Evolutionary conservation across 2,888 invertebrate genomes (phyloP).

Genomic region (Stenodema calcarata): DNA sequence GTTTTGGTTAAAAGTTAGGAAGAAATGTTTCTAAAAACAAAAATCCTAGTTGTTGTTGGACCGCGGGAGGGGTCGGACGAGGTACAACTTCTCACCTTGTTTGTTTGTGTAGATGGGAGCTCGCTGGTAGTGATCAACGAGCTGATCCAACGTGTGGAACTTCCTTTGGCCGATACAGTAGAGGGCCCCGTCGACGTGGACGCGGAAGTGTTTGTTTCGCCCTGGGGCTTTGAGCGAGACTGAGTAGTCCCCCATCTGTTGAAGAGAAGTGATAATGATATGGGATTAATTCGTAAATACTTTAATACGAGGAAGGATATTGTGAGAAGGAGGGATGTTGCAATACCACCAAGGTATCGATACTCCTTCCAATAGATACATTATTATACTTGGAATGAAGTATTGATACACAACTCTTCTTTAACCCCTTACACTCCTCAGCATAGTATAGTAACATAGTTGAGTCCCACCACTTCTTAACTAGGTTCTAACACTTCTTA

Average conservation of each 20-base stretch:
- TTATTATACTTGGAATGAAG: too few relatives aligned
- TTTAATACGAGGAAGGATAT: too few relatives aligned
- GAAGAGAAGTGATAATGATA: constrained; percentile 55
- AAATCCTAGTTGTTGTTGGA: constrained; percentile 57
- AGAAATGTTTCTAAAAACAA: background rate
- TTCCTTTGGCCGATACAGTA: constrained; percentile 98
- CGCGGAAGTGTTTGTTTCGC: constrained; percentile 98
- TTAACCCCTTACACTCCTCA: too few relatives aligned
- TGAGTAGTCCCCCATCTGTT: constrained; percentile 96
- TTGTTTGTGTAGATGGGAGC: constrained; percentile 99
- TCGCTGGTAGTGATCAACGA: constrained; percentile 97
- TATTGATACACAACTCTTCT: too few relatives aligned
- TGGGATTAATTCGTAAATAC: too few relatives aligned
- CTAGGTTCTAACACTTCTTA: too few relatives aligned
- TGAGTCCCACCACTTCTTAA: too few relatives aligned
- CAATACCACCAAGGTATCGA: too few relatives aligned
- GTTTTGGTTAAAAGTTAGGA: background rate
- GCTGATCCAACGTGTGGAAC: constrained; percentile 93
- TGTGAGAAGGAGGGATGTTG: too few relatives aligned
- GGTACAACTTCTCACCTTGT: constrained; percentile 95
- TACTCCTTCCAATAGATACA: too few relatives aligned
- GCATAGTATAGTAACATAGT: too few relatives aligned
- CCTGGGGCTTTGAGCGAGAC: constrained; percentile 97
- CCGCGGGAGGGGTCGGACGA: constrained; percentile 90
- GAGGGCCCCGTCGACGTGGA: constrained; percentile 89